Evolutionary conservation across 2,888 invertebrate species (phyloP), one percentile per base, ranked within the genome.

Genomic region (Ormia ochracea): DNA sequence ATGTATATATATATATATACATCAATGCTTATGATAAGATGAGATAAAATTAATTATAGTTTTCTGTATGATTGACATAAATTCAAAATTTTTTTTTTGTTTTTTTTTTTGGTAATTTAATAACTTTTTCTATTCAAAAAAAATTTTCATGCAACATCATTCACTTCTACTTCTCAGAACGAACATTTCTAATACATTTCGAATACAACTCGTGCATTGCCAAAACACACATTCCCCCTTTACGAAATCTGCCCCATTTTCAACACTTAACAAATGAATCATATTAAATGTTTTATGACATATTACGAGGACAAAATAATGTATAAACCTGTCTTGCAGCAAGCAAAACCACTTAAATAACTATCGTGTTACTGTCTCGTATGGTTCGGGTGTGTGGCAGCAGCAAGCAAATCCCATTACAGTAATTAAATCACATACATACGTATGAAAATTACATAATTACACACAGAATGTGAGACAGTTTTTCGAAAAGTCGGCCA

Each of bases 211-310:
- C n/a, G n/a, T n/a, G n/a, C n/a, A 31, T 38, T 36, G 31, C 26
- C 17, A 28, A 48, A 72, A 36, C 33, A 66, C 26, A 38, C 33
- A 33, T 83, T 26, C 45, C 54, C 69, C 54, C 12, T 28, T 54
- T 63, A 45, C 63, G 28, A 28, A 56, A 21, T 23, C 19, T 48
- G 63, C 48, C 61, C 19, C 58, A 38, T 76, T 56, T 33, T 45
- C 28, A 72, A 72, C 68, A 63, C 72, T 80, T 63, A 73, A 76
- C 36, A 75, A 86, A 88, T 87, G 84, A 87, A 87, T 87, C 88
- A 87, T 86, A 83, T 87, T 88, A 88, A 87, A 88, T 88, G 88
- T 85, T 87, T 88, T 87, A 87, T 88, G 87, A 88, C 87, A 85
- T 84, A 83, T 81, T 74, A 82, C 82, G 72, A 66, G 14, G 58